Base-by-base conservation (phyloP, 2,113 vertebrate genomes). In the Barnardius zonarius region DNA sequence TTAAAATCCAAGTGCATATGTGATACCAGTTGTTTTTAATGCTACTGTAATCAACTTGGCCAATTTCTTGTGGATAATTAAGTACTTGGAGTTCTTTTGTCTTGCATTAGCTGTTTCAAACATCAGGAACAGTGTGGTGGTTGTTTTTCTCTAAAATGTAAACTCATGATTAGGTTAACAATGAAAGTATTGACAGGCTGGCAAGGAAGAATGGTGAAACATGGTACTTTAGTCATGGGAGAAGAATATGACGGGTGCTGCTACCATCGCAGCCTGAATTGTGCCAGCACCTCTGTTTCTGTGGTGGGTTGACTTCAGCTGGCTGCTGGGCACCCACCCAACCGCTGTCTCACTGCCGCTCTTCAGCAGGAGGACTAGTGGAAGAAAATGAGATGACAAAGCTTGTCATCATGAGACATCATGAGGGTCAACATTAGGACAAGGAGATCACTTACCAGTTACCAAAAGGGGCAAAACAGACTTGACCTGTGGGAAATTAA, bases 71-170 rank as follows among this genome's bases (percentile, higher is more conserved):
- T 59, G 64, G 17, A 37, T 90, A 90, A 67, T 78, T 67, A 81
- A 86, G 76, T 70, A 51, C 12, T 83, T 92, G 77, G n/a, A 70
- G 83, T 75, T 94, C 59, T 81, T 68, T 95, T 83, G 52, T 88
- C 76, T 79, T 79, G 35, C 16, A 27, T 83, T 68, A 73, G 39
- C 62, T 70, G 20, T 81, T 69, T 67, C 33, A 86, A 22, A 41
- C 51, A 78, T 78, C n/a, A 62, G 76, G 81, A 84, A 67, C 30
- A 88, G 64, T 31, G 24, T 64, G 17, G 44, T 43, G 0, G 68
- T 64, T 77, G 39, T 83, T 87, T 80, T 76, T 90, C 44, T 88
- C 28, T 63, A 59, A 77, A 81, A 74, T 20, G 13, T 64, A 43
- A 93, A 68, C n/a, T 79, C 28, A 6, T 76, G 23, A 61, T 81